Evolutionary conservation across 1,140 invertebrate species (phyloP), one percentile per base, ranked within the genome.

Genomic region (Drosophila aff.): DNA sequence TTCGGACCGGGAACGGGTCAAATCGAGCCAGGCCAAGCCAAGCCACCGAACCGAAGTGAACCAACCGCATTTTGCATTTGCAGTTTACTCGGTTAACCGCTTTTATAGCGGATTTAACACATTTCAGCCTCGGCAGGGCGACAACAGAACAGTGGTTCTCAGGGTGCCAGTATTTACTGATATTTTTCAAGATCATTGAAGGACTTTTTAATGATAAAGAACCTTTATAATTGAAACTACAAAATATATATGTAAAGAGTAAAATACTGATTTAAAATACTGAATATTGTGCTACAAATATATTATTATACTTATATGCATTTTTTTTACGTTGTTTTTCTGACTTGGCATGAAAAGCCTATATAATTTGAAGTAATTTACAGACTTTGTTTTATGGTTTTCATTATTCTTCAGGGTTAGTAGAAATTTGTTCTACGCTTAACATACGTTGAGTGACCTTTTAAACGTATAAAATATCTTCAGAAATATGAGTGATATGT

Each of bases 31-130:
- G 63, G 44, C 59, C 69, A 43, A 62, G 66, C 59, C 62, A 28
- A 63, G 59, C 44, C 38, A 47, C 63, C 21, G 41, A 64, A 67
- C 78, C 40, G 26, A 80, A 72, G 33, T 52, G 55, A 65, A 64
- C 82, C 83, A 62, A 68, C 82, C 82, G 58, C 82, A 86, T 82
- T 86, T 82, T 62, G 82, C 83, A 86, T 86, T 87, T 86, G 82
- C 76, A 87, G 83, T 87, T 87, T 87, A 64, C 79, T 86, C 83
- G 82, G 82, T 87, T 86, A 86, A 87, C 82, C 82, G 79, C 82
- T 69, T 82, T 86, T 86, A 79, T 82, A 87, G 82, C 82, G 83
- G 82, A 86, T 87, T 86, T 86, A 82, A 79, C 83, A 79, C 83
- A 86, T 82, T 82, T 76, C 80, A 55, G 52, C 43, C 59, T 55